phyloP scores from a whole-genome alignment of 2,888 invertebrate species.

The Protodeltote pygarga region DNA sequence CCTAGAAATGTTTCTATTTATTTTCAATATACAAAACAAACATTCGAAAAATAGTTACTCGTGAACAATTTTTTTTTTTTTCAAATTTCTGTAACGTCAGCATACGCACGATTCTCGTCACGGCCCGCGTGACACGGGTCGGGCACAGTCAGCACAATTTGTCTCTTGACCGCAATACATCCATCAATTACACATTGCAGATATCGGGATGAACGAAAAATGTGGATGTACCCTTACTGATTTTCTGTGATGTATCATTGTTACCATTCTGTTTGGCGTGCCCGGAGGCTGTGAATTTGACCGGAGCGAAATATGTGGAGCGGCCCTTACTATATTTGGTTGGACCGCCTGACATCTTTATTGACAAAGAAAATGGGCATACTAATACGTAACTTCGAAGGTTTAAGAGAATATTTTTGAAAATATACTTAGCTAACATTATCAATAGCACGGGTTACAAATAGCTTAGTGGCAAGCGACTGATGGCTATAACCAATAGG shows the following conservation, averaged over 20 bases:
- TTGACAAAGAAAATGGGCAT: not conserved
- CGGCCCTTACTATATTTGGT: slow-evolving; percentile 7
- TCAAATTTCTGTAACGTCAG: slow-evolving; percentile 36
- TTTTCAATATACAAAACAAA: not conserved
- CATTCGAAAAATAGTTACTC: not conserved
- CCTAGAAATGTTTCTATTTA: no score
- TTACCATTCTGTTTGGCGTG: slow-evolving; percentile 29
- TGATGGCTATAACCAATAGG: no score
- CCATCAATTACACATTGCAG: slow-evolving; percentile 64
- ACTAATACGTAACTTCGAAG: no score
- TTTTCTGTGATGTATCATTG: slow-evolving; percentile 38
- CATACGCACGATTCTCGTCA: slow-evolving; percentile 55
- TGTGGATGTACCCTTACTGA: slow-evolving; percentile 33
- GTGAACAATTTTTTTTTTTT: not conserved
- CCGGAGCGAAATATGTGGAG: slow-evolving; percentile 10
- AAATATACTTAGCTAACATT: not conserved
- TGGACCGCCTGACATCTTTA: not conserved
- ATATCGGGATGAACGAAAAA: slow-evolving; percentile 52
- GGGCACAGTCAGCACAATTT: slow-evolving; percentile 64
- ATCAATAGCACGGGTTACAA: no score
- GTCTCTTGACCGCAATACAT: slow-evolving; percentile 64
- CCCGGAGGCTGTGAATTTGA: not conserved
- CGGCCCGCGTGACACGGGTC: slow-evolving; percentile 63
- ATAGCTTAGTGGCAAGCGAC: no score
- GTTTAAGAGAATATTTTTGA: not conserved